Base-by-base conservation (phyloP, 1,140 invertebrate genomes). In the Drosophila trapezifrons region DNA sequence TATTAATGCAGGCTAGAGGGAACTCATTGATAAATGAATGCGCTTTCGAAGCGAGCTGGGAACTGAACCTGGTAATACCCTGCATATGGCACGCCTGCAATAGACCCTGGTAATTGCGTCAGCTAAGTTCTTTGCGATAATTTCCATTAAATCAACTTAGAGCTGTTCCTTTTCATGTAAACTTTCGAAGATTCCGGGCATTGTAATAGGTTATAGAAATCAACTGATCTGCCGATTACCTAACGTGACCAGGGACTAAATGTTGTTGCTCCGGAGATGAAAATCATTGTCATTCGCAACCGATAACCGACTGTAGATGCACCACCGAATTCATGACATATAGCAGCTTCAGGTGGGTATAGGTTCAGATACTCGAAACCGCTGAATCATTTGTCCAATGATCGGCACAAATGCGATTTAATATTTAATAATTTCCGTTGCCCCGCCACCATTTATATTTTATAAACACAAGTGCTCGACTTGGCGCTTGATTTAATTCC, bases 31-130 rank as follows among this genome's bases (percentile, higher is more conserved):
- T 42, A 45, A 46, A 45, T 37, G 13, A 22, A 43, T 17, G 32
- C 35, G 25, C 25, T 43, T 64, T 25, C 15, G 18, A 42, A n/a
- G 35, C 57, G 2, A 64, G 12, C 15, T 63, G 45, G 27, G 37
- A 51, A 43, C 13, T 10, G 13, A 37, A 52, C 20, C 49, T 20
- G 49, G 29, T 35, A 15, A 13, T 45, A 45, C 22, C 43, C 37
- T n/a, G 5, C 29, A 46, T 47, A 32, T 42, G 25, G 43, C 45
- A 9, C 2, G 35, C 13, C 17, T 29, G 79, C 42, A 81, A 81
- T 81, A 65, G 22, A 60, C n/a, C 42, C 18, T 35, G 9, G 2
- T 20, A 55, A 60, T 82, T 82, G 55, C 79, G 51, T 82, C 79
- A 81, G 78, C 40, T 25, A 54, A 76, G 38, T 55, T 58, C 15